Base-by-base conservation (phyloP, 2,797 vertebrate species). In the Anisognathus igniventris region DNA sequence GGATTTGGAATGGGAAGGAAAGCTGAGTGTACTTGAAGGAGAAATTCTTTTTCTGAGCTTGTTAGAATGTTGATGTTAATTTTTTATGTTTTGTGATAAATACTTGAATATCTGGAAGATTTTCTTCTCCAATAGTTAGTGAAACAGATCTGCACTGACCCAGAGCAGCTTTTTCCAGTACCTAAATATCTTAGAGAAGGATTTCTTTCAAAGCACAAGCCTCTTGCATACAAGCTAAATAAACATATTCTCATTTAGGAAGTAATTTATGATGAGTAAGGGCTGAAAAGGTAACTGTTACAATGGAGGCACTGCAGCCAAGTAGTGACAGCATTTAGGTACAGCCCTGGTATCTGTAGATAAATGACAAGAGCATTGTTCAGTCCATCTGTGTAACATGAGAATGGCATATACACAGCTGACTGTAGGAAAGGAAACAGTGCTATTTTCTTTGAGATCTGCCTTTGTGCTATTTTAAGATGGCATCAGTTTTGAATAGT, bases 401-500 rank as follows among this genome's bases (percentile, higher is more conserved):
- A 77, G 56, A 73, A 66, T 37, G 54, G 40, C 64, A 44, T 10
- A 40, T 33, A 45, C 39, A 37, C 18, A 37, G 25, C 33, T 3
- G 2, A 65, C 42, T 66, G 22, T 17, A 31, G 51, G n/a, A 57
- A 92, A 87, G 65, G 56, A 82, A 82, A 77, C n/a, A 5, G 19
- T 58, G 50, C 51, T 82, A 5, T 89, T 92, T 89, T 72, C 65
- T 92, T 68, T 88, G 65, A 86, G 62, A 67, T 27, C 35, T 83
- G 65, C n/a, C 47, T 91, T 91, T 95, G 70, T 94, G 78, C 78
- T 94, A 39, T 95, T 93, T 94, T 83, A 78, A 83, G 76, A 68
- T 80, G 39, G 58, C 54, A 78, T 90, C 24, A 39, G 68, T 92
- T 90, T 83, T 66, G 68, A 66, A 66, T 74, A 90, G 65, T 10